Conservation (phyloP, 2,888 invertebrate species). For the Tetramorium bicarinatum region DNA sequence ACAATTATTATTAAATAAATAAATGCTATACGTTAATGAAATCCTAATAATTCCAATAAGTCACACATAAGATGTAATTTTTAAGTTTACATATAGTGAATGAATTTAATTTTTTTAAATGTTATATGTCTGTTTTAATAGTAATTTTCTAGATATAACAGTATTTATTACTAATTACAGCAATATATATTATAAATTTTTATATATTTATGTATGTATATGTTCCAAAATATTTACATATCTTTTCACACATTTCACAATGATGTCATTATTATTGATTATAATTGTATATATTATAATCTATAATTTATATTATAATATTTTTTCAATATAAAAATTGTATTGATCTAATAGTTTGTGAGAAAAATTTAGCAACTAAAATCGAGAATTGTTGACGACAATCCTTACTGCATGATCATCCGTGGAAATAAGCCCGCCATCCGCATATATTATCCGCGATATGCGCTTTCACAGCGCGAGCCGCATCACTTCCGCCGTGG, state of each 20-base stretch:
- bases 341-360: not conserved
- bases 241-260: not conserved
- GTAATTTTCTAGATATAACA: not conserved
- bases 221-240: not conserved
- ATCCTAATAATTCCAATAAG: not conserved
- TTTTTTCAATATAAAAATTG: not conserved
- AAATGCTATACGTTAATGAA: not conserved
- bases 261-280: not conserved
- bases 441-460: slow-evolving; percentile 21
- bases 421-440: slow-evolving; percentile 35
- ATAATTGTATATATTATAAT: no score
- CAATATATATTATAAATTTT: not conserved
- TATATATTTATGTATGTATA: no score
- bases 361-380: not conserved
- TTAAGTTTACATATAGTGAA: not conserved
- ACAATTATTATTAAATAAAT: not conserved
- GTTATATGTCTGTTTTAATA: not conserved
- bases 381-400: slow-evolving; percentile 9
- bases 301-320: not conserved
- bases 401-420: slow-evolving; percentile 36
- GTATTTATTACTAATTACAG: not conserved
- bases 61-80: not conserved
- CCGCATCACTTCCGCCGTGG: slow-evolving; percentile 49
- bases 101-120: not conserved
- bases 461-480: slow-evolving; percentile 45